Percentiles rank a stretch among this genome's conserved stretches.
Conservation (phyloP, 2,888 invertebrate species). For the Machimus atricapillus region DNA sequence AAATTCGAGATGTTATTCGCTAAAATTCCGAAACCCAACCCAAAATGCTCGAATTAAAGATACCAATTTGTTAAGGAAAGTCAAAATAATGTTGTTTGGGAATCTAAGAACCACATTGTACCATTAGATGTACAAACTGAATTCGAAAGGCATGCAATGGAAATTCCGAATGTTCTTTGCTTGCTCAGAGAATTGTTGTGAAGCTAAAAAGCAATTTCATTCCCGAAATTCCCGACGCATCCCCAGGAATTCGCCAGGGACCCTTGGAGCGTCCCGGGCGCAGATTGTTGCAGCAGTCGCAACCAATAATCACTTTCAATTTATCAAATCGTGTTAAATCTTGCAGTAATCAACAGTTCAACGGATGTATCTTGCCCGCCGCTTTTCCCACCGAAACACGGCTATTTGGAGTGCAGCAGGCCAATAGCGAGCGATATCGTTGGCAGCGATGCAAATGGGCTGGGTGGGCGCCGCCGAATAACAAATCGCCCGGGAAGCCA, state of each 20-base stretch:
- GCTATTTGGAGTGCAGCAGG: constrained; percentile 63
- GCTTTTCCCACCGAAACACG: constrained; percentile 61
- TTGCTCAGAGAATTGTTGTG: not conserved
- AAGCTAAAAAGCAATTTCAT: not conserved
- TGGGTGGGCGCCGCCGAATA: constrained; percentile 55
- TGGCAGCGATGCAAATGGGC: constrained; percentile 22
- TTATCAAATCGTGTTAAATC: not conserved
- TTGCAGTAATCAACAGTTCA: constrained; percentile 47
- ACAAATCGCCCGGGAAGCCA: constrained; percentile 64
- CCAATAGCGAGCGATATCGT: constrained; percentile 49
- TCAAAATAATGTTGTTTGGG: not conserved
- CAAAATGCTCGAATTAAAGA: not conserved
- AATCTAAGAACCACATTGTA: not conserved
- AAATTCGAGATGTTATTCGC: not conserved
- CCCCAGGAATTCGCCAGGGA: not conserved
- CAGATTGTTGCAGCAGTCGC: not conserved
- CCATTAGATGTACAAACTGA: not conserved
- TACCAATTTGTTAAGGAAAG: not conserved
- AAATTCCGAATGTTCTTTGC: not conserved
- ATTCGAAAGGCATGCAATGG: not conserved
- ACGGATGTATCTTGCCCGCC: constrained; percentile 59
- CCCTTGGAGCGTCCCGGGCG: not conserved
- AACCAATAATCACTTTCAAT: constrained; percentile 6
- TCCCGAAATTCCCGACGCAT: not conserved
- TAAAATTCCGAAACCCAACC: not conserved